A percentile compares a stretch with the other conserved stretches of the same genome.
Conservation (phyloP, 1,140 invertebrate genomes). For the Ips nitidus region DNA sequence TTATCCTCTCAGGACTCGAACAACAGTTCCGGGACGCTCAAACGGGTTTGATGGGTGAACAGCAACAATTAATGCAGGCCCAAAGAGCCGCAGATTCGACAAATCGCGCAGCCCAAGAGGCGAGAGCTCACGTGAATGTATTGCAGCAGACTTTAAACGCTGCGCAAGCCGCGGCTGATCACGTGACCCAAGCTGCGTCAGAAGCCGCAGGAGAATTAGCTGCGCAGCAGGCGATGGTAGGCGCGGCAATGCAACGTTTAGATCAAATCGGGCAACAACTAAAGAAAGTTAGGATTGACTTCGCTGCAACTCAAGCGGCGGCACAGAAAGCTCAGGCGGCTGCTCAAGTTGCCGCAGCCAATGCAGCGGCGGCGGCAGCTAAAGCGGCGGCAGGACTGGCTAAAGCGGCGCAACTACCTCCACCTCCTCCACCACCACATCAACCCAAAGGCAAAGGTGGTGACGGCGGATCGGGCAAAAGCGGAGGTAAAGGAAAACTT, state of each 20-base stretch:
- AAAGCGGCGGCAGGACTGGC: constrained; percentile 53
- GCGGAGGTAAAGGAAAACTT: constrained; percentile 34
- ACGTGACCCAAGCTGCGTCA: constrained; percentile 64
- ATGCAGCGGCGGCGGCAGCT: constrained; percentile 58
- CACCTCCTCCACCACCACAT: constrained; percentile 35
- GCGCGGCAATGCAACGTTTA: constrained; percentile 63
- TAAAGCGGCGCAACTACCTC: constrained; percentile 38
- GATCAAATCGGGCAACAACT: constrained; percentile 64
- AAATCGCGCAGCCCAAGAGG: constrained; percentile 64
- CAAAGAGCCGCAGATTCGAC: constrained; percentile 65
- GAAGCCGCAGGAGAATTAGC: constrained; percentile 68
- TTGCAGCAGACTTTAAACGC: constrained; percentile 63
- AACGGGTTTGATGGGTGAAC: constrained; percentile 63
- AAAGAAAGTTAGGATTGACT: constrained; percentile 64
- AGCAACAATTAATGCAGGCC: constrained; percentile 66
- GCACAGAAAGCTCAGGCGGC: constrained; percentile 62
- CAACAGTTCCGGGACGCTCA: constrained; percentile 68
- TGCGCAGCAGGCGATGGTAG: constrained; percentile 71
- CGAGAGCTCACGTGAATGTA: constrained; percentile 63
- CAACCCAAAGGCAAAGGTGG: constrained; percentile 23
- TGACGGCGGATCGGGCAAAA: constrained; percentile 10
- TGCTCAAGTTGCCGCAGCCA: constrained; percentile 57
- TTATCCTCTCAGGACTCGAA: constrained; percentile 63
- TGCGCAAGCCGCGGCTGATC: constrained; percentile 67
- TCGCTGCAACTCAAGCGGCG: constrained; percentile 65